phyloP scores from a whole-genome alignment of 2,888 invertebrate species.

The Limnephilus rhombicus region DNA sequence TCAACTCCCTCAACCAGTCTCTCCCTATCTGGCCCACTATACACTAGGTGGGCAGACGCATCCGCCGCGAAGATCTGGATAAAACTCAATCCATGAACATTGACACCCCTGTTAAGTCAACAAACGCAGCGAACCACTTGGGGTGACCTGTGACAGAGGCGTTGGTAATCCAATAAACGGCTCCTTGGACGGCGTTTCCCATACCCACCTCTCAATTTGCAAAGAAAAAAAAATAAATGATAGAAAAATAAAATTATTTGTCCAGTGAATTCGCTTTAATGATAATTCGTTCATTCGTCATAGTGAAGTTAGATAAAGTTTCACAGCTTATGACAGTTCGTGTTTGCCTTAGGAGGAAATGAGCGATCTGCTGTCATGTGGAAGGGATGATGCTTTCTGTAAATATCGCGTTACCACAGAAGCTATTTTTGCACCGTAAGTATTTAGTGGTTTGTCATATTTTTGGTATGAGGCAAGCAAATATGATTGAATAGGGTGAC shows the following conservation, averaged over 20 bases:
- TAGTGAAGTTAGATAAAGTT: not conserved
- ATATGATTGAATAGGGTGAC: not conserved
- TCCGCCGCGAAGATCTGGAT: no score
- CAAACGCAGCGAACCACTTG: no score
- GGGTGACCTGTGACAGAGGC: no score
- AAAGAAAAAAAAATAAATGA: not conserved
- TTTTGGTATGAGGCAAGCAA: not conserved
- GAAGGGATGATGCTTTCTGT: not conserved
- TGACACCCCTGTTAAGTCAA: no score
- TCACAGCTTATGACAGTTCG: not conserved
- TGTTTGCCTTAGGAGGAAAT: not conserved
- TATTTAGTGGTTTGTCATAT: not conserved
- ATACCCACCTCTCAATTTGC: no score
- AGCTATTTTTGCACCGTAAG: not conserved
- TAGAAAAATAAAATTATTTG: no score
- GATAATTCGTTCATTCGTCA: not conserved
- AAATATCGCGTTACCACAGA: not conserved
- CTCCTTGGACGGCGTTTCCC: no score
- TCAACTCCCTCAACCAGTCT: no score
- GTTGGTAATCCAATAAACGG: no score
- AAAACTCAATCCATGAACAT: no score
- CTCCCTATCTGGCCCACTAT: no score
- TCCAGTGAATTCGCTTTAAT: not conserved
- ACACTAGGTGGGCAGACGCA: no score
- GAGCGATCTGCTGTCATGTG: not conserved